phyloP scores from a whole-genome alignment of 2,797 vertebrate genomes.

The Octomys mimax region DNA sequence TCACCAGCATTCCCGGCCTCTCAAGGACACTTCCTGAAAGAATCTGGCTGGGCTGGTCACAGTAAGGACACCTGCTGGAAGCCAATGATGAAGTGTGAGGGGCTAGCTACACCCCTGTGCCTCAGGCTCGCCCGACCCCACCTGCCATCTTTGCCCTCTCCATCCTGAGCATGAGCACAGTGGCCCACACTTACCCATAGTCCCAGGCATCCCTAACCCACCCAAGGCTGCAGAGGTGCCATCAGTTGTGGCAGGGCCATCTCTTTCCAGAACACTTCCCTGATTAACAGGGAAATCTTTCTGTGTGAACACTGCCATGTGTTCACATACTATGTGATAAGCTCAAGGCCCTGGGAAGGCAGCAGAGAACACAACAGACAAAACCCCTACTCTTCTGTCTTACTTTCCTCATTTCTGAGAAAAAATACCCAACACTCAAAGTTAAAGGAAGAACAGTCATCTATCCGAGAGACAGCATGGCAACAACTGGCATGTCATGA shows the following conservation, averaged over 20 bases:
- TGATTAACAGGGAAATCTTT: neutral
- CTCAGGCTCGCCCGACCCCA: neutral
- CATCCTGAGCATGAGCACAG: neutral
- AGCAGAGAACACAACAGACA: neutral
- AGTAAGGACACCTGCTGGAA: constrained; percentile 20
- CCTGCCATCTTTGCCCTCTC: neutral
- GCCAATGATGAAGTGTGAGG: neutral
- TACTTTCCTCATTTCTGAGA: neutral
- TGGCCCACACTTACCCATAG: neutral
- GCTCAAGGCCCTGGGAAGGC: neutral
- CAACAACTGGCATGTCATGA: no score
- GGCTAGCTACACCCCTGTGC: neutral
- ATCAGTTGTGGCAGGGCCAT: neutral
- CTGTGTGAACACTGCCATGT: neutral
- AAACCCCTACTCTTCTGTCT: neutral
- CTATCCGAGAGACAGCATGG: no score
- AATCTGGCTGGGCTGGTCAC: neutral
- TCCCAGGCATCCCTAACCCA: neutral
- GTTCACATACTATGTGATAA: neutral
- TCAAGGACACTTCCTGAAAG: constrained; percentile 29
- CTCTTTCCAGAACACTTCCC: constrained; percentile 15
- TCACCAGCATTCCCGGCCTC: constrained; percentile 51
- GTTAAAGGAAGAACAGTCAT: neutral
- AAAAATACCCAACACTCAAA: neutral
- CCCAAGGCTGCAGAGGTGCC: neutral